Conservation (phyloP, 2,113 vertebrate genomes). For the Hyperopisus bebe region DNA sequence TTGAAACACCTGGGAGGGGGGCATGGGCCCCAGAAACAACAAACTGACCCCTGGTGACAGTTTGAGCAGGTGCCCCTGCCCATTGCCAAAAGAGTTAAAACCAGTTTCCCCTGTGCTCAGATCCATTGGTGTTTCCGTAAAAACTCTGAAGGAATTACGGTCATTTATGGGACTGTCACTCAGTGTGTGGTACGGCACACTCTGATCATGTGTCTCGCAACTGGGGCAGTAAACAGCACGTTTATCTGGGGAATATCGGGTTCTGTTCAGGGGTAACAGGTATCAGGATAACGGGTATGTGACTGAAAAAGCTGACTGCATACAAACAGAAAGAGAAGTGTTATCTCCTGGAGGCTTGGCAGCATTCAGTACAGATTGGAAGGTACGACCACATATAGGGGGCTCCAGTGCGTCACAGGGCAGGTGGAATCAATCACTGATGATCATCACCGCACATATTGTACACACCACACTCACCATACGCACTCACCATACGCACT, state of each 20-base stretch:
- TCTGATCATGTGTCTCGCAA: neutral
- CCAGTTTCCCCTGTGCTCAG: constrained; percentile 30
- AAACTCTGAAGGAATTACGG: constrained; percentile 25
- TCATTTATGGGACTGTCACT: constrained; percentile 26
- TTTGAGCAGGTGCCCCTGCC: neutral
- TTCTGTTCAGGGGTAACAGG: neutral
- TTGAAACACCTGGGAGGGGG: neutral
- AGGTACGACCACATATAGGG: neutral
- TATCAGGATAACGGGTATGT: neutral
- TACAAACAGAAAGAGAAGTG: neutral
- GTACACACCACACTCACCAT: neutral
- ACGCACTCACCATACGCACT: no score
- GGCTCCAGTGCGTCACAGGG: neutral
- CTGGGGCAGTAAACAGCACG: neutral
- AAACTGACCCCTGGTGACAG: neutral
- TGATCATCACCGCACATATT: neutral
- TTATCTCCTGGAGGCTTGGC: neutral
- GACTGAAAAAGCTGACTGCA: neutral
- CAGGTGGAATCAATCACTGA: neutral
- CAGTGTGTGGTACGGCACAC: neutral
- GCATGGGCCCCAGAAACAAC: neutral
- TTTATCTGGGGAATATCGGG: neutral
- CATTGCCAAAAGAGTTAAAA: constrained; percentile 36
- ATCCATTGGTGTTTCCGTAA: constrained; percentile 18
- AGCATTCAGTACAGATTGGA: neutral